phyloP scores from a whole-genome alignment of 2,888 invertebrate genomes.

The Auanema freiburgensis region DNA sequence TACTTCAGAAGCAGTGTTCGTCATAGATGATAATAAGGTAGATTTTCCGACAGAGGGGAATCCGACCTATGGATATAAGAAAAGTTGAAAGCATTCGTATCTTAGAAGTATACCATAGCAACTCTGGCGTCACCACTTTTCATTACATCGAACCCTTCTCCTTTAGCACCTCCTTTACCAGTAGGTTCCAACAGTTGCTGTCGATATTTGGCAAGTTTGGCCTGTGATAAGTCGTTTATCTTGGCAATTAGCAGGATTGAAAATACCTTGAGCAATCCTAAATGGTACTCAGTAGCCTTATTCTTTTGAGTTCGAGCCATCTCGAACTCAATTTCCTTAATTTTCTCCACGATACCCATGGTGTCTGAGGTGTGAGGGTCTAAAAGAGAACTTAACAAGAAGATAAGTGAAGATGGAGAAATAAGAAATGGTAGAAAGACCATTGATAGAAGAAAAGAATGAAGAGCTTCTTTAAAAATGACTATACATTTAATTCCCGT shows the following conservation, averaged over 20 bases:
- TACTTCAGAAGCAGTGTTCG: constrained; percentile 87
- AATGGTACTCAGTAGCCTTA: constrained; percentile 99
- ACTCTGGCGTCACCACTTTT: constrained; percentile 91
- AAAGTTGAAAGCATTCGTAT: constrained; percentile 10
- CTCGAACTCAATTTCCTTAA: constrained; percentile 96
- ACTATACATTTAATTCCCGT: constrained; percentile 9
- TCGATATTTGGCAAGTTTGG: constrained; percentile 87
- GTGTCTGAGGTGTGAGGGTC: neutral
- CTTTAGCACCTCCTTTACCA: constrained; percentile 84
- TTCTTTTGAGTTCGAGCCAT: constrained; percentile 98
- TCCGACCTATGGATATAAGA: constrained; percentile 75
- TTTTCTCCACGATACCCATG: constrained; percentile 99
- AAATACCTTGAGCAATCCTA: constrained; percentile 88
- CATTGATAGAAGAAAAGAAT: neutral
- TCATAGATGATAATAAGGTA: constrained; percentile 88
- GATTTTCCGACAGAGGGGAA: constrained; percentile 99
- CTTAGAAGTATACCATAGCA: constrained; percentile 49
- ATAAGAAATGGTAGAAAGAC: neutral
- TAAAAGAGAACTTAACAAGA: neutral
- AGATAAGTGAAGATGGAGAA: neutral
- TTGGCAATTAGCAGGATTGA: neutral
- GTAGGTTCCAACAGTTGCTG: constrained; percentile 91
- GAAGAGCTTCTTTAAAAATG: constrained; percentile 7
- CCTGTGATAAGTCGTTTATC: too few relatives aligned
- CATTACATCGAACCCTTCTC: constrained; percentile 91